Evolutionary conservation across 35 echinoderm and acorn worm genomes (phyloP).

Genomic region (Ophioderma brevispina): DNA sequence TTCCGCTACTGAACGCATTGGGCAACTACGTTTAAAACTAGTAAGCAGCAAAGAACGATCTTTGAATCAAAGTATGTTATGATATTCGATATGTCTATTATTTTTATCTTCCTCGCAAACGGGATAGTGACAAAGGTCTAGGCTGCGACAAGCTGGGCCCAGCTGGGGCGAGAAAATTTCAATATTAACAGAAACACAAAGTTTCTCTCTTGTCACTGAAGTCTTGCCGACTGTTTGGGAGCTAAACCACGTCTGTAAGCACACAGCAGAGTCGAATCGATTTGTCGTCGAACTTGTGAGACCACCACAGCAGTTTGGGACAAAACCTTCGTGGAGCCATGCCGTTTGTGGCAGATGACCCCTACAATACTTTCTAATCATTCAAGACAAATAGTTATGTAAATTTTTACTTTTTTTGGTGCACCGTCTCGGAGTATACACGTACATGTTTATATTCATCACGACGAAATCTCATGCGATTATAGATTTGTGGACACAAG

Average conservation of each 20-base stretch:
- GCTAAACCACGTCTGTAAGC: not conserved
- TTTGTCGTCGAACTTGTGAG: not conserved
- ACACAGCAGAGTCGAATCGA: not conserved
- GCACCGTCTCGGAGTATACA: not conserved
- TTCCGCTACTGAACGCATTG: too few species aligned
- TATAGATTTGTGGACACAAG: not conserved
- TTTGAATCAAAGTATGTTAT: not conserved
- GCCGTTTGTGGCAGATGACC: not conserved
- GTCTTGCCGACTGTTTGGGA: not conserved
- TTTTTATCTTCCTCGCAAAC: too few species aligned
- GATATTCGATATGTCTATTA: not conserved
- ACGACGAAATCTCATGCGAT: too few species aligned
- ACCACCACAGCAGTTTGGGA: not conserved
- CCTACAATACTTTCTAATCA: not conserved
- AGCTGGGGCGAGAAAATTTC: slow-evolving; percentile 3
- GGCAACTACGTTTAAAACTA: too few species aligned
- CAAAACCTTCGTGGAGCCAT: too few species aligned
- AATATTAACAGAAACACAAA: not conserved
- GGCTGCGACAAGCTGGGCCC: not conserved
- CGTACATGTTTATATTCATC: not conserved
- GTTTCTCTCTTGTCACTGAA: not conserved
- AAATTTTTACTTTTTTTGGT: not conserved
- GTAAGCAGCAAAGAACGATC: too few species aligned
- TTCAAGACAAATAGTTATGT: not conserved
- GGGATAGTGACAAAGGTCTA: slow-evolving; percentile 8